phyloP scores from a whole-genome alignment of 1,140 invertebrate species.

The Drosophila arawakana region DNA sequence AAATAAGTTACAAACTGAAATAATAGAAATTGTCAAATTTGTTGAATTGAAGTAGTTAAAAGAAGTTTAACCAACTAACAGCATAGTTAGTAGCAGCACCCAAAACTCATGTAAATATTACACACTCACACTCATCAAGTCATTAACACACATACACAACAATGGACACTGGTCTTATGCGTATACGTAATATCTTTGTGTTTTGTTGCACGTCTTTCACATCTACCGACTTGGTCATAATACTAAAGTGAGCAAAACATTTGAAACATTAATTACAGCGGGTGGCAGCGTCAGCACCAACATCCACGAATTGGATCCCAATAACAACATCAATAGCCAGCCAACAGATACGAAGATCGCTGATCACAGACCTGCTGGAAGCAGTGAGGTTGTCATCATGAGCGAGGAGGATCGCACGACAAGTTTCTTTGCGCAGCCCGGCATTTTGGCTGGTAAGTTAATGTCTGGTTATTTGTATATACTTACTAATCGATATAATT shows the following conservation, averaged over 20 bases:
- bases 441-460: slow-evolving; percentile 94
- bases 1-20: slow-evolving; percentile 39
- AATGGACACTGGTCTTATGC: slow-evolving; percentile 52
- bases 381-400: slow-evolving; percentile 90
- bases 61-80: slow-evolving; percentile 44
- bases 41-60: slow-evolving; percentile 14
- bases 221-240: slow-evolving; percentile 1
- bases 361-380: slow-evolving; percentile 70
- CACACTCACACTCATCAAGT: slow-evolving; percentile 35
- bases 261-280: slow-evolving; percentile 38
- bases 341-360: slow-evolving; percentile 73
- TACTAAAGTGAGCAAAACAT: not conserved
- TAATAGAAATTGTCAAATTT: slow-evolving; percentile 24
- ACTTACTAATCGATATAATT: slow-evolving; percentile 3
- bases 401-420: slow-evolving; percentile 92
- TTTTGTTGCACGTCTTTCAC: slow-evolving; percentile 40
- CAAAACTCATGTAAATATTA: slow-evolving; percentile 61
- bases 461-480: not conserved
- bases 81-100: slow-evolving; percentile 27
- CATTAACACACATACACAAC: slow-evolving; percentile 56
- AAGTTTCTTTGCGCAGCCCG: slow-evolving; percentile 97
- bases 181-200: slow-evolving; percentile 51
- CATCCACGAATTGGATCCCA: slow-evolving; percentile 78
- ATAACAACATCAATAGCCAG: slow-evolving; percentile 76
- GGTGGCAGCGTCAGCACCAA: slow-evolving; percentile 43